Evolutionary conservation across 2,797 vertebrate genomes (phyloP).

Genomic region (Adelosebastes latens): DNA sequence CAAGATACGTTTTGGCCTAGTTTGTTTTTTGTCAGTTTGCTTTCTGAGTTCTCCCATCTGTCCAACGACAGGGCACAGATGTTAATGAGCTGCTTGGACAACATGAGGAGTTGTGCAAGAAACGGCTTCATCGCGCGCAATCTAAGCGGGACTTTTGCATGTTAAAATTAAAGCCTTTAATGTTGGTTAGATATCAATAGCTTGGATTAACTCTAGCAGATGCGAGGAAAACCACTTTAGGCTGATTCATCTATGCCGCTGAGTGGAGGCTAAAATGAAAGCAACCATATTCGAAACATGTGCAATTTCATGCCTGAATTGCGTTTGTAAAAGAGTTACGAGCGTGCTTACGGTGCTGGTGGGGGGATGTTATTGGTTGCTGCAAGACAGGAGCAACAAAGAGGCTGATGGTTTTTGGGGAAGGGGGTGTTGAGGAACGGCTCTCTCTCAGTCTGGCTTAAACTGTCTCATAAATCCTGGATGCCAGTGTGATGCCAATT

Average conservation of each 20-base stretch:
- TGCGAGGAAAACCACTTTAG: conserved; percentile 1
- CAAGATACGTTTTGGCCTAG: conserved; percentile 53
- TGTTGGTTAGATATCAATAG: neutral
- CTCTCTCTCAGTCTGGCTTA: conserved; percentile 42
- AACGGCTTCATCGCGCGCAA: conserved; percentile 7
- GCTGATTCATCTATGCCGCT: neutral
- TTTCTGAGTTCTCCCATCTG: conserved; percentile 60
- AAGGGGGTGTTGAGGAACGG: conserved; percentile 24
- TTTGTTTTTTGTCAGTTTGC: conserved; percentile 38
- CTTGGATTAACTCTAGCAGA: neutral
- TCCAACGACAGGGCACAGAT: conserved; percentile 52
- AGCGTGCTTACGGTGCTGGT: conserved; percentile 38
- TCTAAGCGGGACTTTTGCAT: neutral
- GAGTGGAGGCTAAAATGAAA: conserved; percentile 17
- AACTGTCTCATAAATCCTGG: conserved; percentile 68
- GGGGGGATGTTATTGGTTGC: conserved; percentile 40
- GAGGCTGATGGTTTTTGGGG: conserved; percentile 29
- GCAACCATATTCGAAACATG: conserved; percentile 41
- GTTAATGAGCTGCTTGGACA: conserved; percentile 53
- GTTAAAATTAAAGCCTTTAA: neutral
- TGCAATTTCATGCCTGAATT: conserved; percentile 71
- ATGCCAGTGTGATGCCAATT: conserved; percentile 76
- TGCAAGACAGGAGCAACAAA: conserved; percentile 60
- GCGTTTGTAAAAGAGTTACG: conserved; percentile 65
- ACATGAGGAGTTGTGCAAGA: conserved; percentile 17